These are phyloP conservation scores for Ormyrus nitidulus DNA, from an alignment of 2,888 invertebrate genomes.

Conservation along the genomic window DNA sequence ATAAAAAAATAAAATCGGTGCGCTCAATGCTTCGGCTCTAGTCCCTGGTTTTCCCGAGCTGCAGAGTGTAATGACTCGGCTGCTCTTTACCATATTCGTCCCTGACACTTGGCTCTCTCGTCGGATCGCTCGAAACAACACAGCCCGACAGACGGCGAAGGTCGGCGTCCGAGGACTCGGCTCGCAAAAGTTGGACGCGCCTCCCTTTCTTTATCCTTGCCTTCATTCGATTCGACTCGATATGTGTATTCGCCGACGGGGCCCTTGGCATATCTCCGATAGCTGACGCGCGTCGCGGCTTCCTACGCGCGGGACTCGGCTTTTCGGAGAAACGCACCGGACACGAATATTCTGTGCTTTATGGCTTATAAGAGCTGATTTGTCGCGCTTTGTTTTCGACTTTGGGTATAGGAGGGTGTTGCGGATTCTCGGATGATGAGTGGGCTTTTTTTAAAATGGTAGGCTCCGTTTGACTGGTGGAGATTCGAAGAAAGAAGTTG, in stretches of 20 bases:
- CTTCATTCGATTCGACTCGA: neutral
- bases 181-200: neutral
- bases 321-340: neutral
- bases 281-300: neutral
- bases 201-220: slow-evolving; percentile 24
- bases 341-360: neutral
- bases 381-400: neutral
- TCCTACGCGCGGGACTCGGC: neutral
- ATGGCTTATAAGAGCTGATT: neutral
- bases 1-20: neutral
- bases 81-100: slow-evolving; percentile 46
- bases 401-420: no score
- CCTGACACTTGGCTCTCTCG: slow-evolving; percentile 32
- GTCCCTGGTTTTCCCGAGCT: neutral
- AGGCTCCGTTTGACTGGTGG: no score
- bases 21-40: neutral
- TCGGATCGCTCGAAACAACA: neutral
- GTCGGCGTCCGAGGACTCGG: neutral
- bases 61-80: slow-evolving; percentile 35
- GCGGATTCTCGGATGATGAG: no score
- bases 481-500: no score
- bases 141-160: neutral
- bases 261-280: neutral
- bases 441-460: no score
- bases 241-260: no score